phyloP scores from a whole-genome alignment of 2,797 vertebrate species.

The Sebastes ruberrimus region DNA sequence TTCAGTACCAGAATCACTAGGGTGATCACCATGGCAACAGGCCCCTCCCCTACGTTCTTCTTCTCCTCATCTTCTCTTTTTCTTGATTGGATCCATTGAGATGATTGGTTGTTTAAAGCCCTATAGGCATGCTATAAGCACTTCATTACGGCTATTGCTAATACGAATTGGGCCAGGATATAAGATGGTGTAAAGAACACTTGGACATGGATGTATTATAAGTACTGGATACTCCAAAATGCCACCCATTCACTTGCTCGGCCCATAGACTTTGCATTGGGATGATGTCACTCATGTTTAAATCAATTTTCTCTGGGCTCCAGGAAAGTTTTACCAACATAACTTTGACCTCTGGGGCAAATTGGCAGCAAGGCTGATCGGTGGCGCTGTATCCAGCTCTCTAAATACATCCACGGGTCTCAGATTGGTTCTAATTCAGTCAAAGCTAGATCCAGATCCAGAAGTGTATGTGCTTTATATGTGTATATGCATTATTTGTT shows the following conservation, averaged over 20 bases:
- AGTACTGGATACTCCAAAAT: background rate
- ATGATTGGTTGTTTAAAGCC: background rate
- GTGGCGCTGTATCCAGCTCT: background rate
- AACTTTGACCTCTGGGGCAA: background rate
- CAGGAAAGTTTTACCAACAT: background rate
- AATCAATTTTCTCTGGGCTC: background rate
- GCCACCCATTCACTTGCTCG: background rate
- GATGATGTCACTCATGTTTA: background rate
- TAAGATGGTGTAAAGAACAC: background rate
- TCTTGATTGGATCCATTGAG: background rate
- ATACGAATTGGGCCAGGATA: background rate
- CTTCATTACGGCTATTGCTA: background rate
- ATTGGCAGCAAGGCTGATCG: background rate
- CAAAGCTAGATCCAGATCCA: background rate
- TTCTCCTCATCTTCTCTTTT: background rate
- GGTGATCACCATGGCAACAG: constrained; percentile 84
- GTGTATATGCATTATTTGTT: background rate
- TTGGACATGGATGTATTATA: background rate
- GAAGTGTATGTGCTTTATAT: background rate
- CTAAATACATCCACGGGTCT: background rate
- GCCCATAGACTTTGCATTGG: background rate
- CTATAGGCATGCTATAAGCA: background rate
- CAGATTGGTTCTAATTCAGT: background rate
- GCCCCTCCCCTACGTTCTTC: background rate
- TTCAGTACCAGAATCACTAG: constrained; percentile 89